Percentiles rank a stretch among this genome's conserved stretches.
Conservation (phyloP, 1,140 invertebrate species). For the Lutraria rhynchaena region DNA sequence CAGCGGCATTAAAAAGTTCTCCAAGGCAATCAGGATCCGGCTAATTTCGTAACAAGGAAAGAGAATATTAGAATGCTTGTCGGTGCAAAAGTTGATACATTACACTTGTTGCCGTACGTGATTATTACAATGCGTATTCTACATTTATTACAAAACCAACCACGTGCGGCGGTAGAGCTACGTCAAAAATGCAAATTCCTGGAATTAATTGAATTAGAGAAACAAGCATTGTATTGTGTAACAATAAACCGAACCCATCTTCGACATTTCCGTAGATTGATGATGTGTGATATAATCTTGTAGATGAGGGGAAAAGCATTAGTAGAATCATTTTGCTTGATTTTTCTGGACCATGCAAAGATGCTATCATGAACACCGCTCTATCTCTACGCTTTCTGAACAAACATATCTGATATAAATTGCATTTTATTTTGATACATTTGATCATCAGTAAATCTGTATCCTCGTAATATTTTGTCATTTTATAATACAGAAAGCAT, state of each 20-base stretch:
- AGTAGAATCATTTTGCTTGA: slow-evolving; percentile 19
- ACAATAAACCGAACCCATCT: slow-evolving; percentile 10
- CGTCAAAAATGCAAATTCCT: no score
- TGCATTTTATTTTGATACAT: slow-evolving; percentile 37
- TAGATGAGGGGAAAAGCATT: slow-evolving; percentile 24
- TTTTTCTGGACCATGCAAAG: slow-evolving; percentile 30
- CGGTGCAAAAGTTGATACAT: no score
- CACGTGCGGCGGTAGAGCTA: no score
- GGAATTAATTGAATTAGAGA: slow-evolving; percentile 27
- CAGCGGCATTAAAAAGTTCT: no score
- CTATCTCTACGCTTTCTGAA: slow-evolving; percentile 22
- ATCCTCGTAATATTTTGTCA: no score
- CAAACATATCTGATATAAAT: slow-evolving; percentile 37
- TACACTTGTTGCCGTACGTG: no score
- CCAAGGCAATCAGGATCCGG: no score
- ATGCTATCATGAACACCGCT: slow-evolving; percentile 1
- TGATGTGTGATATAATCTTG: slow-evolving; percentile 1
- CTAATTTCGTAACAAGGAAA: no score
- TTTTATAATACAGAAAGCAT: no score
- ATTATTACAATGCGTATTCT: no score
- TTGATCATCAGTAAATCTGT: not conserved
- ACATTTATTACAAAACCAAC: no score
- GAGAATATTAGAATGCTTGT: no score
- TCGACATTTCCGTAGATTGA: slow-evolving; percentile 13
- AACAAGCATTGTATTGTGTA: slow-evolving; percentile 10